Evolutionary conservation across 2,113 vertebrate genomes (phyloP).

Genomic region (Tyrannus savana): DNA sequence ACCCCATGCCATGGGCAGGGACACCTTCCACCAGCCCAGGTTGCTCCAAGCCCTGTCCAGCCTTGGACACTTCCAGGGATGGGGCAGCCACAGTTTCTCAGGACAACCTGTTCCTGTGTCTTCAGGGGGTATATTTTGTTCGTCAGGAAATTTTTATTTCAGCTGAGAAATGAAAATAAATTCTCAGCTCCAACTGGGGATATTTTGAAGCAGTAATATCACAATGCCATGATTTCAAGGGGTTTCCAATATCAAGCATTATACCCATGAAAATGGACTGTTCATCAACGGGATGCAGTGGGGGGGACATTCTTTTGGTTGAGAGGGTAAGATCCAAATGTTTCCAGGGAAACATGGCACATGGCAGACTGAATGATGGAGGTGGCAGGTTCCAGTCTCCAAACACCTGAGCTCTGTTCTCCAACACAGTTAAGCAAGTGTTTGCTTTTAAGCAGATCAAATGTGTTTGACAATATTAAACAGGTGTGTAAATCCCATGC

Average conservation of each 20-base stretch:
- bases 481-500: fast-evolving
- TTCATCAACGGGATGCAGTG: not conserved
- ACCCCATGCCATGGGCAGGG: not conserved
- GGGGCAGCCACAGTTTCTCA: not conserved
- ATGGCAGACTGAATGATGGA: not conserved
- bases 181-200: not conserved
- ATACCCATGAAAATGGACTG: not conserved
- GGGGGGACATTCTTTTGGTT: not conserved
- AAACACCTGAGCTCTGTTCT: not conserved
- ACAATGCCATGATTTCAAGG: not conserved
- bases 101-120: not conserved
- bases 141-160: not conserved
- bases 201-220: not conserved
- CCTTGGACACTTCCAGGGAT: not conserved
- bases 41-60: not conserved
- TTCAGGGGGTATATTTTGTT: not conserved
- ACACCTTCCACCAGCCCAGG: not conserved
- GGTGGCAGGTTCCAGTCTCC: not conserved
- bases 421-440: not conserved
- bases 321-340: not conserved
- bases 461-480: not conserved
- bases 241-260: not conserved
- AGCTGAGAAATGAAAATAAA: not conserved
- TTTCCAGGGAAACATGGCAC: not conserved
- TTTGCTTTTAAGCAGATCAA: not conserved